Base-by-base conservation (phyloP, 2,888 invertebrate species). In the Epirrhoe alternata region DNA sequence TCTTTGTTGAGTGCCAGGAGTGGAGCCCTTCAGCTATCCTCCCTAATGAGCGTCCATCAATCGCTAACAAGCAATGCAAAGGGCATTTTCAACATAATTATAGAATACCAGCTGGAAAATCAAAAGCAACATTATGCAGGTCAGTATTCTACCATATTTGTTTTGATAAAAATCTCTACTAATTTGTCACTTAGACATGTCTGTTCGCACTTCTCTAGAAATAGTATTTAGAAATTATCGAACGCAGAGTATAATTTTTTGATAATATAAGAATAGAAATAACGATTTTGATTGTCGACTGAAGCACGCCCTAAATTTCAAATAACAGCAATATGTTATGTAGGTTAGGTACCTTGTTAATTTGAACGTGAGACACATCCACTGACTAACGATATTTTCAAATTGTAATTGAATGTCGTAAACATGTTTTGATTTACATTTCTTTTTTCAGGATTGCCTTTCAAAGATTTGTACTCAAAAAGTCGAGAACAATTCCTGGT, bases 401-500 rank as follows among this genome's bases (percentile, higher is more conserved):
- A 10, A 10, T 38, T 38, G 35, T 38, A 10, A 7, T 6, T 35
- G 35, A 35, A 35, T 8, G 35, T 8, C 35, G 8, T 38, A 8
- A 38, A 10, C 10, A 6, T 42, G 4, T 42, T 1, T 24, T 24
- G 24, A 24, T 24, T 24, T 35, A 35, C 35, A 35, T 35, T 63
- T 61, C 64, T 56, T 50, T 33, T 77, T 80, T 61, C 85, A 96
- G 98, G 99, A 30, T 95, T 99, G 88, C 94, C 97, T 0, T 98
- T 99, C 85, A 97, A 97, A 84, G 97, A 98, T 75, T 87, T 98
- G 35, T 99, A 98, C 86, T 95, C 96, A 71, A 94, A 95, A 73
- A 97, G 97, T 77, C 95, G 98, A 49, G 98, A 98, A 87, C 95
- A 96, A 17, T 99, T 99, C 87, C 93, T 99, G 45, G 99, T 98